Conservation (phyloP, 2,888 invertebrate genomes). For the Dasysyrphus tricinctus region DNA sequence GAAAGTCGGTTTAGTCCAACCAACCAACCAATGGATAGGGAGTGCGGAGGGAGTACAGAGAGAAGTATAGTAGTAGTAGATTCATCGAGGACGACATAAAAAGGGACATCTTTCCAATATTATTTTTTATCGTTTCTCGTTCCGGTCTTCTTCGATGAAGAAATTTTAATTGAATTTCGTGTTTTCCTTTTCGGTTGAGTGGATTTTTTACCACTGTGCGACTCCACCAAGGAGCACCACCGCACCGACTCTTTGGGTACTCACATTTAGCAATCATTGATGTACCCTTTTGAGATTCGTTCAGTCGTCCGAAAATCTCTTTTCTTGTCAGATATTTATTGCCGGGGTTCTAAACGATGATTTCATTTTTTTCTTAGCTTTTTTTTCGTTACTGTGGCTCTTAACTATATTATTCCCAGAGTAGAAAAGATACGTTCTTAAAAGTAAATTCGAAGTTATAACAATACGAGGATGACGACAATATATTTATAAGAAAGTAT, state of each 20-base stretch:
- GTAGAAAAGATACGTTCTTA: slow-evolving; percentile 38
- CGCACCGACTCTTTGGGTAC: background rate
- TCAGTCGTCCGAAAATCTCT: slow-evolving; percentile 66
- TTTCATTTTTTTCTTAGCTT: slow-evolving; percentile 26
- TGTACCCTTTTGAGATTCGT: slow-evolving; percentile 61
- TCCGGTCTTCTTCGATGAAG: slow-evolving; percentile 67
- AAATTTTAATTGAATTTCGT: slow-evolving; percentile 75
- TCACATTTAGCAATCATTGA: slow-evolving; percentile 40
- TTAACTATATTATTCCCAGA: slow-evolving; percentile 57
- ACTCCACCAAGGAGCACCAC: background rate
- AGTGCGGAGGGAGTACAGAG: background rate
- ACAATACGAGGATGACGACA: slow-evolving; percentile 54
- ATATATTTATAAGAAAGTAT: background rate
- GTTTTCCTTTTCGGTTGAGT: slow-evolving; percentile 72
- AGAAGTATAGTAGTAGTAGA: slow-evolving; percentile 6
- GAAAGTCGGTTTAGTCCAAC: slow-evolving; percentile 27
- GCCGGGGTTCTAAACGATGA: slow-evolving; percentile 39
- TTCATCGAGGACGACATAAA: slow-evolving; percentile 57
- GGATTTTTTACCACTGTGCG: slow-evolving; percentile 44
- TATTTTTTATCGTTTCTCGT: slow-evolving; percentile 74
- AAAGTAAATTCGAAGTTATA: slow-evolving; percentile 60
- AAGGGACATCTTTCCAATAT: slow-evolving; percentile 70
- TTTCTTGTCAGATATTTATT: slow-evolving; percentile 66
- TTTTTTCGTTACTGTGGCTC: slow-evolving; percentile 37
- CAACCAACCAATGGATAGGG: background rate